Evolutionary conservation across 2,888 invertebrate species (phyloP), one percentile per base, ranked within the genome.

Genomic region (Willowsia nigromaculata): DNA sequence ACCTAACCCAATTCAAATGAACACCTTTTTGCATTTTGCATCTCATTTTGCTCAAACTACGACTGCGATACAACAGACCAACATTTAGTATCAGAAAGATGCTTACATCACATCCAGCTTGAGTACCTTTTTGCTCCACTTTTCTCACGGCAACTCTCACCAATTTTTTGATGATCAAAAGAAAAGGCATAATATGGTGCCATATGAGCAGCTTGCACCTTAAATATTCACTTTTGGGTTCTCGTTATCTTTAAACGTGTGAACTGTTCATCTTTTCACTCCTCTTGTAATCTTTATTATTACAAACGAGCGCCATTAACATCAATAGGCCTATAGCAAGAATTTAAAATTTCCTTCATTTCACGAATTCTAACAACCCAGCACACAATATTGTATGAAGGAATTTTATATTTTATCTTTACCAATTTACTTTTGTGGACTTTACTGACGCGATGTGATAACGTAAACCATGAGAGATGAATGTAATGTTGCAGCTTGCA

Each of bases 381-480:
- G n/a, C n/a, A n/a, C n/a, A n/a, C n/a, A n/a, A n/a, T n/a, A n/a
- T n/a, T n/a, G n/a, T n/a, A n/a, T n/a, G n/a, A n/a, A n/a, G n/a
- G n/a, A n/a, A n/a, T n/a, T n/a, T n/a, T n/a, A n/a, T n/a, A n/a
- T n/a, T n/a, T n/a, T n/a, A n/a, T n/a, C n/a, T n/a, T n/a, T n/a
- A n/a, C n/a, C n/a, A 50, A 78, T 78, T 78, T 53, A 56, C 33
- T 11, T n/a, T 15, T 33, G n/a, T 18, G 53, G 78, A 78, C 30
- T 53, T 78, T 56, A 50, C 76, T 78, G 78, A 62, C 81, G 59
- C 40, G 62, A 62, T 9, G 43, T 13, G 2, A n/a, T 6, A 18
- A 53, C n/a, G n/a, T n/a, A 53, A 53, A 53, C 53, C n/a, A n/a
- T 18, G 53, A n/a, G 18, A 53, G 53, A 37, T 37, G 37, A 53